Evolutionary conservation across 2,888 invertebrate species (phyloP), one percentile per base, ranked within the genome.

Genomic region (Catocala fraxini): DNA sequence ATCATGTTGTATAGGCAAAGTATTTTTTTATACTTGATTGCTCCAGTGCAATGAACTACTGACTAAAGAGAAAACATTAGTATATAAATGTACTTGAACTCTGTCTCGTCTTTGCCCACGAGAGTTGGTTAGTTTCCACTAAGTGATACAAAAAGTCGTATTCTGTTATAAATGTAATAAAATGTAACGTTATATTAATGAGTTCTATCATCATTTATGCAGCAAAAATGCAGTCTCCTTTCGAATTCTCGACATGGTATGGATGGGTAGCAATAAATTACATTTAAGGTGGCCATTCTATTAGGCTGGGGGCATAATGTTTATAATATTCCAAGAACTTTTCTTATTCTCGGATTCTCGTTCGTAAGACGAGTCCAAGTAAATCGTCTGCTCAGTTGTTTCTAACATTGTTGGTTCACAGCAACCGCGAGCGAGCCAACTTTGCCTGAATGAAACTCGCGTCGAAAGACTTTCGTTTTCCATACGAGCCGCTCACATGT

Each of bases 401-500:
- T 84, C 84, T 56, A 65, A 80, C 81, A 73, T 82, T 77, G 67
- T 73, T 66, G 78, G 78, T 68, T 63, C 59, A 61, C 80, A 79
- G 82, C 83, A 86, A 80, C 87, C 87, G 85, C 86, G 83, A 82
- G 83, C 82, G 75, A 77, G 82, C 91, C 87, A 93, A 93, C 92
- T 94, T 88, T 71, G 86, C 83, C 88, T 93, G 89, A 94, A 93
- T 93, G 94, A 91, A 92, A 90, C 90, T 89, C 81, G 84, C 84
- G 83, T 81, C 79, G 80, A 70, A 88, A 87, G 89, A 94, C 94
- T 94, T 94, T 94, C 94, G 85, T 92, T 94, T 94, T 94, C 93
- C 93, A 91, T 94, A 94, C 92, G 90, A 90, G 89, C 83, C 69
- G 83, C 89, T 90, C 89, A 92, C 89, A 92, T 90, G 89, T 85